Percentiles rank a stretch among this genome's conserved stretches.
Evolutionary conservation across 2,113 vertebrate genomes (phyloP).

Genomic region (Gymnarchus niloticus): DNA sequence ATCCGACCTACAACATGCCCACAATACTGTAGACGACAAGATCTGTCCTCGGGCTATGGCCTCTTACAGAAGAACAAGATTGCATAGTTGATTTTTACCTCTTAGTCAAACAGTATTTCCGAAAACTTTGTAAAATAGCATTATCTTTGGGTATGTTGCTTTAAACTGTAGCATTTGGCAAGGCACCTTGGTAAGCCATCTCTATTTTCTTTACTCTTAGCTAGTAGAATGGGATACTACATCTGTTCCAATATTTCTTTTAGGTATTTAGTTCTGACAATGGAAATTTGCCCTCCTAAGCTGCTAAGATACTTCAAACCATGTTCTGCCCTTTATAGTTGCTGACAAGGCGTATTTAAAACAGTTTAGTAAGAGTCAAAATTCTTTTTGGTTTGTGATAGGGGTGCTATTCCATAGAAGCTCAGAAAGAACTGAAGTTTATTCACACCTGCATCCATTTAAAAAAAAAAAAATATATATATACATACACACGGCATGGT

Average conservation of each 20-base stretch:
- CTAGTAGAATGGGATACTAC: neutral
- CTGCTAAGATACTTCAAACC: neutral
- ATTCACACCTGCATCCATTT: neutral
- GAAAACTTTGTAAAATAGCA: no score
- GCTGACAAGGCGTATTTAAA: neutral
- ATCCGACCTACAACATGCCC: no score
- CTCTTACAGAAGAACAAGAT: no score
- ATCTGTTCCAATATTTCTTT: neutral
- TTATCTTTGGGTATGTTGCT: no score
- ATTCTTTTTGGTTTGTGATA: neutral
- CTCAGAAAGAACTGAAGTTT: neutral
- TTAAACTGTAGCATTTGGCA: no score
- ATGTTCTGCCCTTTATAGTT: neutral
- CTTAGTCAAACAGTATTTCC: no score
- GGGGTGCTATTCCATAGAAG: neutral
- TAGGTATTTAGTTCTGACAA: neutral
- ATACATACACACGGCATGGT: neutral
- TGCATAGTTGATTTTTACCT: no score
- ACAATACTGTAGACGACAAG: no score
- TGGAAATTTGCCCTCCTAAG: neutral
- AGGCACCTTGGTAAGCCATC: neutral
- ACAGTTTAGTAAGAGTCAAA: neutral
- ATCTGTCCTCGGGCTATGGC: no score
- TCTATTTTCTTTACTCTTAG: neutral
- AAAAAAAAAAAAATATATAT: conserved; percentile 5